Base-by-base conservation (phyloP, 2,797 vertebrate genomes). In the Psittacula echo region DNA sequence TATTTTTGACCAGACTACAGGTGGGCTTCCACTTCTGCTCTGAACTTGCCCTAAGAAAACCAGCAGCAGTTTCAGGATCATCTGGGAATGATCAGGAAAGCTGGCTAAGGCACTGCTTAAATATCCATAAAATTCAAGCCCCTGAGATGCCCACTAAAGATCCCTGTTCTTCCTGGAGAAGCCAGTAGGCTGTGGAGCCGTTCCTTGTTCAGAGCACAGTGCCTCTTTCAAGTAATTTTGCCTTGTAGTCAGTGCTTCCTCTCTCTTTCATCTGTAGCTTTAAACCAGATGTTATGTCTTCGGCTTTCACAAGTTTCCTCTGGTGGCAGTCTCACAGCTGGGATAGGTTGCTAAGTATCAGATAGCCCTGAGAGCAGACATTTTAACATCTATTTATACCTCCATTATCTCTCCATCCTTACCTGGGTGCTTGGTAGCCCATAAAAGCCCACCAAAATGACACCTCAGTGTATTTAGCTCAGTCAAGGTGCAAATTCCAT, bases 71-170 rank as follows among this genome's bases (percentile, higher is more conserved):
- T 87, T 84, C 29, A 73, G 51, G 42, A 77, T 82, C 34, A 30
- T 0, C 29, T 67, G 58, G 27, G n/a, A 37, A 11, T 53, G 23
- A 26, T 22, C 0, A 0, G 21, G 78, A n/a, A 60, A 77, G 26
- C 60, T 76, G 54, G 24, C 22, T 12, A 19, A 54, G 72, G 68
- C 42, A 4, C 58, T 67, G 10, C 62, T 65, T 5, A 42, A 14
- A 65, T 20, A 37, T 7, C 17, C 4, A 5, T 32, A 27, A 26
- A 37, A 42, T 53, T 54, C 37, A 62, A 45, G 17, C 15, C 58
- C 30, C 1, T 24, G 41, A 30, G 70, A 29, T 34, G 47, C 48
- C 50, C 11, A 4, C 61, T 3, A 30, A 37, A 80, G 67, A 53
- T 72, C 15, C 14, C 39, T 23, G 6, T 80, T 71, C 30, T 77